Conservation (phyloP, 2,888 invertebrate genomes). For the Protonemura montana region DNA sequence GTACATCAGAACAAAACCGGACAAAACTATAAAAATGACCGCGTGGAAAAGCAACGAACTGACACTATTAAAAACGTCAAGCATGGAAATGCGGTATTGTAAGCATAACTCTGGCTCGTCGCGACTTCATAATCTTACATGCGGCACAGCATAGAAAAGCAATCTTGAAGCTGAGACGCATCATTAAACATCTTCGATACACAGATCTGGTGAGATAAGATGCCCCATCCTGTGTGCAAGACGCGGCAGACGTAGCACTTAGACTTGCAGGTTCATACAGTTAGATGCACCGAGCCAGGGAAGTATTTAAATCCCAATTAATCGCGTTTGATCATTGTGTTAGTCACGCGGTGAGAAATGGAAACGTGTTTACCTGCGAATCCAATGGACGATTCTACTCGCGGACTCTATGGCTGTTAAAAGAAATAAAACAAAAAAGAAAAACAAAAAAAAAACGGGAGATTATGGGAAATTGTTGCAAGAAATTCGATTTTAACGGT, state of each 20-base stretch:
- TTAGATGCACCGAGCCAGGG: background rate
- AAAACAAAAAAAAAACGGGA: background rate
- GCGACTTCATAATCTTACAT: background rate
- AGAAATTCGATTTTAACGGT: background rate
- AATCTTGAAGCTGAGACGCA: background rate
- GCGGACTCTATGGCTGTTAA: background rate
- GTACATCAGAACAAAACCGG: no score
- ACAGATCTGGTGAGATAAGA: background rate
- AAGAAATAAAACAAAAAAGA: no score
- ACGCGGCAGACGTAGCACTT: background rate
- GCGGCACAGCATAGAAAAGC: background rate
- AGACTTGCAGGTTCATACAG: background rate
- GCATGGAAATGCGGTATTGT: background rate
- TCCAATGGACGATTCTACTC: background rate
- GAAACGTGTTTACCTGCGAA: background rate
- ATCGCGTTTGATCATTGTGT: constrained; percentile 7
- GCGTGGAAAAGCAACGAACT: no score
- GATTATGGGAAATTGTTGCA: background rate
- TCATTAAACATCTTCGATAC: constrained; percentile 3
- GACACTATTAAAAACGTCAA: background rate
- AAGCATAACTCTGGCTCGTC: background rate
- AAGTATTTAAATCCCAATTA: constrained; percentile 12
- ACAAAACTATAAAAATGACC: no score
- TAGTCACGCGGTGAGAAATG: background rate
- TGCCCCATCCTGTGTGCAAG: background rate